A percentile compares a stretch with the other conserved stretches of the same genome.
These are phyloP conservation scores for Colletes latitarsis DNA, from an alignment of 1,140 invertebrate genomes.

Conservation along the genomic window DNA sequence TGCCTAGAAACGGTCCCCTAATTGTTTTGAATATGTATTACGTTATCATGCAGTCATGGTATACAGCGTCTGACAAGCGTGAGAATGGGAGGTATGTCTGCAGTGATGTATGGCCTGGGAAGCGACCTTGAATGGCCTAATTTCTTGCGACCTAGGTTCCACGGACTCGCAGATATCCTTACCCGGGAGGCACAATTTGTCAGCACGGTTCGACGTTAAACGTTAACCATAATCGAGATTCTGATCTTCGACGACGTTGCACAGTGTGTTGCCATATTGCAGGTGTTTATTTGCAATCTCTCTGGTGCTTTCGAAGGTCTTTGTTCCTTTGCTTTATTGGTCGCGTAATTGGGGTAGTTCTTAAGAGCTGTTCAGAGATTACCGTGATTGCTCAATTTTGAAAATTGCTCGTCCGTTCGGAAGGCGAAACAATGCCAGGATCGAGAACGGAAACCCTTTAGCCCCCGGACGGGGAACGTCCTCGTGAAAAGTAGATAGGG, in stretches of 20 bases:
- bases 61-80: background rate
- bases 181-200: background rate
- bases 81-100: background rate
- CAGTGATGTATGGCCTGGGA: background rate
- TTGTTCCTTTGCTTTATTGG: background rate
- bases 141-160: conserved; percentile 17
- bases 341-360: background rate
- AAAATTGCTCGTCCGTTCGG: background rate
- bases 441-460: conserved; percentile 6
- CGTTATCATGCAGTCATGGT: background rate
- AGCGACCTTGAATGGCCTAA: conserved; percentile 1
- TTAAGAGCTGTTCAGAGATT: too few relatives aligned
- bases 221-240: background rate
- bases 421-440: background rate
- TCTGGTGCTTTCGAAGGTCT: background rate
- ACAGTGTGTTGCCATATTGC: too few relatives aligned
- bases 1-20: background rate
- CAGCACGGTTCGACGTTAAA: background rate
- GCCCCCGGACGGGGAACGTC: too few relatives aligned
- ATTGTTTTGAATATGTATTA: background rate
- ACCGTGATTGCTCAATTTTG: conserved; percentile 12
- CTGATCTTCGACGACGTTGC: background rate
- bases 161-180: background rate
- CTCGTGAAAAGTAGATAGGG: background rate
- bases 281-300: background rate